Base-by-base conservation (phyloP, 2,888 invertebrate species). In the Physocephala rufipes region DNA sequence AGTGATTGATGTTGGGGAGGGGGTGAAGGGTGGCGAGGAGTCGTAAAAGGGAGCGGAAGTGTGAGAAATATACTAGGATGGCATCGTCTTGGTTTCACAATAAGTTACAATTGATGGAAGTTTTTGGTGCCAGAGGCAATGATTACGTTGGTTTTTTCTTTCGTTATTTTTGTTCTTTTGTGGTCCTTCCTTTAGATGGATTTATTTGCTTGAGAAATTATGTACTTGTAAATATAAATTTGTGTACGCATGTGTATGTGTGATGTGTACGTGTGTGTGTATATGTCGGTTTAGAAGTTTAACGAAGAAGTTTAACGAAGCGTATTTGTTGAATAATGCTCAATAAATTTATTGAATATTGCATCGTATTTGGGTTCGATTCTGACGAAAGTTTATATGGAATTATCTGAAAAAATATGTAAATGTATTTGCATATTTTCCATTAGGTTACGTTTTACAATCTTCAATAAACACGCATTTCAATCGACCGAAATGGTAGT, bases 301-400 rank as follows among this genome's bases (percentile, higher is more conserved):
- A n/a, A n/a, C n/a, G 53, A 59, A 45, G 49, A 67, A 65, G 71
- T 71, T 73, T 73, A 74, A 74, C 73, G 74, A 74, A 74, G 73
- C 74, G 68, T 74, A 45, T 65, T 55, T 58, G 53, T 70, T 67
- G 43, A 49, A 36, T 49, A 51, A 19, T 43, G 71, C 70, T 7
- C 36, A 9, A 74, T 73, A 74, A 73, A 74, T 74, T 74, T 58
- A 24, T 58, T 73, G 68, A 73, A 71, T 70, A 74, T 68, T 9
- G 36, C 5, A 7, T 7, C 9, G 36, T 7, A 7, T 36, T 9
- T 36, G 58, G 36, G 36, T 36, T 7, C 9, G 36, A 36, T 36
- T 36, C 36, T 36, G 58, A 43, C 21, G 53, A 49, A 49, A 49
- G 5, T 55, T 21, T 55, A 7, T 7, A 55, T 9, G 15, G 26